Conservation (phyloP, 2,797 vertebrate species). For the Gorsachius magnificus region DNA sequence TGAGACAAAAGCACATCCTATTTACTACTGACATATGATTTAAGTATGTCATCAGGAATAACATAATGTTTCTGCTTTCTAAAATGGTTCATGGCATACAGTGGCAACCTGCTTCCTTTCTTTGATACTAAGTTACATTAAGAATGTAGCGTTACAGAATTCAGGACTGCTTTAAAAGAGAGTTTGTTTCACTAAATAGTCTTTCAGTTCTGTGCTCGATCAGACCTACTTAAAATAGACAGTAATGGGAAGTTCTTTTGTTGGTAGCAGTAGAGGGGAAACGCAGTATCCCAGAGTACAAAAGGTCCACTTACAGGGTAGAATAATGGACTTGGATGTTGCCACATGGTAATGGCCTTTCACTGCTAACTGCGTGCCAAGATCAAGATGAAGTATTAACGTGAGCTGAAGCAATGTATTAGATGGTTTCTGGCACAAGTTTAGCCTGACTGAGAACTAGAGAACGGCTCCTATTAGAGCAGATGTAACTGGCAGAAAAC, state of each 20-base stretch:
- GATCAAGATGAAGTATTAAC: neutral
- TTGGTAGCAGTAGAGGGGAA: neutral
- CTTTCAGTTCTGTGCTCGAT: neutral
- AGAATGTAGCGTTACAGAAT: neutral
- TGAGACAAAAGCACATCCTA: neutral
- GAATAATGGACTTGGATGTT: neutral
- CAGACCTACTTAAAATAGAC: neutral
- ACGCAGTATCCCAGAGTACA: fast-evolving
- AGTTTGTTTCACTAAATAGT: neutral
- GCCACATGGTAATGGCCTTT: neutral
- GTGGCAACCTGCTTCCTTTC: neutral
- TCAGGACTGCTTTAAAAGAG: neutral
- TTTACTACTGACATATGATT: neutral
- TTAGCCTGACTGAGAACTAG: neutral
- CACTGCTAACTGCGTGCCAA: neutral
- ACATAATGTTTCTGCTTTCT: neutral
- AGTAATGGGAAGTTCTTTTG: neutral
- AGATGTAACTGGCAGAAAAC: neutral
- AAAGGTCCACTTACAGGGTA: neutral
- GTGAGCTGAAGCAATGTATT: neutral
- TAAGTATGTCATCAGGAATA: neutral
- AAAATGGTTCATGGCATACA: neutral
- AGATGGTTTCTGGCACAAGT: neutral
- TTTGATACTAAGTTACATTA: neutral
- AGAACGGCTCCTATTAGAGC: neutral